Base-by-base conservation (phyloP, 2,113 vertebrate species). In the Conger conger region DNA sequence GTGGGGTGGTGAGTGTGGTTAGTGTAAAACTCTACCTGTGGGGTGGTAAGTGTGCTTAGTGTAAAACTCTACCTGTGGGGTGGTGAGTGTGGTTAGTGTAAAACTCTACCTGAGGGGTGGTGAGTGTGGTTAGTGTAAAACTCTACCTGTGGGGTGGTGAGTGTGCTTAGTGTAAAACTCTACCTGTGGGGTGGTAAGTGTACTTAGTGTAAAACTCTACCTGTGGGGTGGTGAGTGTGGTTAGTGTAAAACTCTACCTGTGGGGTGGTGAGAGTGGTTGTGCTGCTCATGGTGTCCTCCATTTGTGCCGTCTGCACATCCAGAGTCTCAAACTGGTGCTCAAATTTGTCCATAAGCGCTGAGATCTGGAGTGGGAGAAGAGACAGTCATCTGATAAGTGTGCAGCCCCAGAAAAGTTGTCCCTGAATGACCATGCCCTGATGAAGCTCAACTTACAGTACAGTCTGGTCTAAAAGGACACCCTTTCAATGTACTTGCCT, bases 281-380 rank as follows among this genome's bases (percentile, higher is more conserved):
- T 97, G 92, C 93, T 99, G 92, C 98, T 98, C 97, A 98, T 98
- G 4, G 97, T 96, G 92, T 99, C 98, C 86, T 99, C 98, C 98
- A 99, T 99, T 27, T 99, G 97, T 11, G 96, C 95, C 0, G 97
- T 97, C 90, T 99, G 97, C 82, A 99, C 97, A 90, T 99, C 97
- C 88, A 99, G 91, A 0, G 97, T 98, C 91, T 99, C 97, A 95
- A 99, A 99, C 63, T 99, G 98, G 84, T 94, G 97, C 85, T 98
- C 97, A 92, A 99, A 98, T 90, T 97, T 99, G 83, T 98, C 97
- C 97, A 99, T 99, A 76, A 99, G 92, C 57, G 91, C 91, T 79
- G 97, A 98, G 89, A 99, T 99, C 97, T 99, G 76, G 60, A 37
- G 89, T 83, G 86, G 82, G 84, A 86, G 80, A 77, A 17, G 0